Evolutionary conservation across 2,888 invertebrate species (phyloP).

Genomic region (Caenorhabditis sp.): DNA sequence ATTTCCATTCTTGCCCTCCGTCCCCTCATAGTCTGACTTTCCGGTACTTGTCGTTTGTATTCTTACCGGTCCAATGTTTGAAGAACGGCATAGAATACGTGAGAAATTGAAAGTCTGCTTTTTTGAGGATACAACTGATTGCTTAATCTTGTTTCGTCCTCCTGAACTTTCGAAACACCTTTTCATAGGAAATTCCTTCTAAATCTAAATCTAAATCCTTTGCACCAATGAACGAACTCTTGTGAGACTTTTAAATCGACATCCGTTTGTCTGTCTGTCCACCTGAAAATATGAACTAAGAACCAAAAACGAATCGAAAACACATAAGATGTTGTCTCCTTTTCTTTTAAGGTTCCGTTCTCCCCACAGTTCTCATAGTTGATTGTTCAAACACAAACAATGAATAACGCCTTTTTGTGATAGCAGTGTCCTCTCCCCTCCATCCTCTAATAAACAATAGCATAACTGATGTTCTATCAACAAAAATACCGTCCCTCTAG

Average conservation of each 20-base stretch:
- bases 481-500: conserved; percentile 29
- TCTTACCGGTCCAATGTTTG: conserved; percentile 46
- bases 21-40: conserved; percentile 18
- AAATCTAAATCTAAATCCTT: conserved; percentile 18
- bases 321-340: conserved; percentile 5
- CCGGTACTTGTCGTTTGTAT: conserved; percentile 39
- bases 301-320: too few species aligned
- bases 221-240: conserved; percentile 26
- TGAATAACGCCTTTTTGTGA: conserved; percentile 23
- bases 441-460: conserved; percentile 34
- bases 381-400: conserved; percentile 28
- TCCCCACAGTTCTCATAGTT: conserved; percentile 4
- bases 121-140: conserved; percentile 8
- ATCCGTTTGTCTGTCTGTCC: conserved; percentile 9
- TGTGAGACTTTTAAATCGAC: neutral
- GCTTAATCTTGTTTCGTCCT: conserved; percentile 32
- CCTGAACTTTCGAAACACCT: conserved; percentile 22
- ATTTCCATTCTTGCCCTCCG: conserved; percentile 11
- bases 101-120: conserved; percentile 22
- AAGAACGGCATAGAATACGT: conserved; percentile 27
- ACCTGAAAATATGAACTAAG: neutral
- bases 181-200: conserved; percentile 7
- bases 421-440: conserved; percentile 19
- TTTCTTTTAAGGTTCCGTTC: neutral
- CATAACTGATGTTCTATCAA: conserved; percentile 41